These are phyloP conservation scores for Meiosimyza decipiens DNA, from an alignment of 2,888 invertebrate species.

Conservation along the genomic window DNA sequence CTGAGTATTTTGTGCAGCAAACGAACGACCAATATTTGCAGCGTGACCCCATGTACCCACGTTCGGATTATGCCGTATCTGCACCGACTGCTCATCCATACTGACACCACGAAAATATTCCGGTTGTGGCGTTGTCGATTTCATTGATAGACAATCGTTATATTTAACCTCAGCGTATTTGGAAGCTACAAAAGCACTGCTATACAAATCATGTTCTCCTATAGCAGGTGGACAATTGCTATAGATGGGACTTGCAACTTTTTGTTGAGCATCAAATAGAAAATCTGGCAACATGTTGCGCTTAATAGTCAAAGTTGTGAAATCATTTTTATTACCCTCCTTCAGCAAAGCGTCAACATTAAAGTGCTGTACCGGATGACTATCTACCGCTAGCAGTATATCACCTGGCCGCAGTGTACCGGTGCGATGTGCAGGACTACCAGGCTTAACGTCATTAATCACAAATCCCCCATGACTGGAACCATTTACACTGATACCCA, in stretches of 20 bases:
- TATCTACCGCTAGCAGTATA: conserved; percentile 87
- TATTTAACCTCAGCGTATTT: conserved; percentile 61
- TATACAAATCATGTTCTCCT: conserved; percentile 61
- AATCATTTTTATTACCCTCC: conserved; percentile 57
- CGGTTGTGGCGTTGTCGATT: conserved; percentile 65
- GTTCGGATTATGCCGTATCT: conserved; percentile 20
- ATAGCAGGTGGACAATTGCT: conserved; percentile 60
- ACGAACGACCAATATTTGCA: conserved; percentile 55
- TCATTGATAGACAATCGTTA: conserved; percentile 62
- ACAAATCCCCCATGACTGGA: conserved; percentile 72
- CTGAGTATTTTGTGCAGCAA: conserved; percentile 62
- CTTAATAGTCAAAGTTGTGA: conserved; percentile 65
- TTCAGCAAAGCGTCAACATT: conserved; percentile 65
- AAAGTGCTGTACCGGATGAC: conserved; percentile 75
- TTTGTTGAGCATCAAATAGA: conserved; percentile 62
- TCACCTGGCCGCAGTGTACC: conserved; percentile 90
- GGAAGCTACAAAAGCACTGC: conserved; percentile 56
- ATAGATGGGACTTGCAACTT: conserved; percentile 62
- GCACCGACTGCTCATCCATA: conserved; percentile 40
- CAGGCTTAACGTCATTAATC: conserved; percentile 89
- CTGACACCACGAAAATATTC: conserved; percentile 59
- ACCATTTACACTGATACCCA: conserved; percentile 92
- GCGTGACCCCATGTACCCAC: conserved; percentile 31
- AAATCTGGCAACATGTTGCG: conserved; percentile 65
- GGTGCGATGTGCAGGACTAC: conserved; percentile 89